These are phyloP conservation scores for Aphelenchoides fujianensis DNA, from an alignment of 1,140 invertebrate species.

Conservation along the genomic window DNA sequence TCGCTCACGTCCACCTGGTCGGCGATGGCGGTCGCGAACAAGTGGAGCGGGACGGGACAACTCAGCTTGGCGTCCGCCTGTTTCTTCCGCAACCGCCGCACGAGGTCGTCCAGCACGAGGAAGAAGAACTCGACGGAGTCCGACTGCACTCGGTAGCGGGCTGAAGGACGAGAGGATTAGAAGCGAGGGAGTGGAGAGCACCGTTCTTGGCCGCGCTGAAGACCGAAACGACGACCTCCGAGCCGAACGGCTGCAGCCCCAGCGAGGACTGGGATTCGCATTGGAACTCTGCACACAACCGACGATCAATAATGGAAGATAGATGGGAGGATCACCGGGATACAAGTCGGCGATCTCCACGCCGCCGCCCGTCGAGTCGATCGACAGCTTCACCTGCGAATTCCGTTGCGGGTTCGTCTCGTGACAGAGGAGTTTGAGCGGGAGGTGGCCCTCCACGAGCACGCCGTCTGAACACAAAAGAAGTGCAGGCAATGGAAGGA, in stretches of 20 bases:
- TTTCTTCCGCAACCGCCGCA: conserved; percentile 29
- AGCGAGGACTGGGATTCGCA: conserved; percentile 35
- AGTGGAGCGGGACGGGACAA: conserved; percentile 47
- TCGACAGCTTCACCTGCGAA: conserved; percentile 36
- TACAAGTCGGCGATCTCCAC: conserved; percentile 35
- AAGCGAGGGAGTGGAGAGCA: conserved; percentile 7
- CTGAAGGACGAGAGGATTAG: conserved; percentile 27
- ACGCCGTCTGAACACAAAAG: neutral
- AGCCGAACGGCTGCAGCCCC: conserved; percentile 44
- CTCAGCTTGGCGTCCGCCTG: conserved; percentile 45
- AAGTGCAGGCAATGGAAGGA: neutral
- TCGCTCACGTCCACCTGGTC: conserved; percentile 36
- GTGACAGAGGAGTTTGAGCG: conserved; percentile 34
- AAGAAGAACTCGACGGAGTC: conserved; percentile 45
- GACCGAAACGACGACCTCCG: conserved; percentile 32
- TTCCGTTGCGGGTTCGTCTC: conserved; percentile 30
- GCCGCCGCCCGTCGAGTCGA: conserved; percentile 26
- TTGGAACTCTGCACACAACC: too few relatives aligned
- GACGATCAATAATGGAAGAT: too few relatives aligned
- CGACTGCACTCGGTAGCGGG: conserved; percentile 46
- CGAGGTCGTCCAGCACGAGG: conserved; percentile 34
- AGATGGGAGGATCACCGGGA: too few relatives aligned
- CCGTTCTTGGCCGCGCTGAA: conserved; percentile 44
- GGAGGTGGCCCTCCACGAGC: conserved; percentile 24
- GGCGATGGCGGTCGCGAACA: conserved; percentile 41